These are phyloP conservation scores for Phyllotreta cruciferae DNA, from an alignment of 2,888 invertebrate genomes.

Conservation along the genomic window DNA sequence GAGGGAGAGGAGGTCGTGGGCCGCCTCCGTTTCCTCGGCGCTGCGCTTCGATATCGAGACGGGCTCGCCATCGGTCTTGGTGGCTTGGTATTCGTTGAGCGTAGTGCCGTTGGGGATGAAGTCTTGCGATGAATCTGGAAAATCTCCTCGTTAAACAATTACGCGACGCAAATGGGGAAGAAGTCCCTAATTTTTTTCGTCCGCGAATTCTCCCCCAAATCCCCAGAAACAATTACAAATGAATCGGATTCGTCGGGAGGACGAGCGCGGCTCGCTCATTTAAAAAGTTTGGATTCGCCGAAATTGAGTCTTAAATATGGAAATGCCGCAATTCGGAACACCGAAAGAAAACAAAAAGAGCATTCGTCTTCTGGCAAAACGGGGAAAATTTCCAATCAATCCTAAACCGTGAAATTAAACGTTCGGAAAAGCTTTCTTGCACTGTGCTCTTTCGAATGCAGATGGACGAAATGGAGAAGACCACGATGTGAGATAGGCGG, in stretches of 20 bases:
- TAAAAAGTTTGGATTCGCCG: constrained; percentile 14
- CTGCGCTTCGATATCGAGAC: constrained; percentile 61
- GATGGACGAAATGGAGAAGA: constrained; percentile 12
- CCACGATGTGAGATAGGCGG: too few species aligned
- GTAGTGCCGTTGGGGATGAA: constrained; percentile 48
- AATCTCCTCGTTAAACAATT: background rate
- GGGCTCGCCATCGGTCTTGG: constrained; percentile 52
- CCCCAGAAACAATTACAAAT: too few species aligned
- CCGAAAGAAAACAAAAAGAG: constrained; percentile 22
- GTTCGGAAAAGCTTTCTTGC: constrained; percentile 18
- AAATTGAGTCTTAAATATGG: constrained; percentile 27
- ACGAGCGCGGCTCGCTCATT: background rate
- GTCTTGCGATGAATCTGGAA: constrained; percentile 50
- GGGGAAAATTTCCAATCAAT: constrained; percentile 28
- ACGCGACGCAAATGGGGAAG: background rate
- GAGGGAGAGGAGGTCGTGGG: constrained; percentile 79
- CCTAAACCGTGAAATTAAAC: constrained; percentile 32
- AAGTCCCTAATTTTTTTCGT: too few species aligned
- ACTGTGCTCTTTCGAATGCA: background rate
- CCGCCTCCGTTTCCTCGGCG: constrained; percentile 88
- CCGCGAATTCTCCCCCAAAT: too few species aligned
- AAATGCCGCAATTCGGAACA: constrained; percentile 18
- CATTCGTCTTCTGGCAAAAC: constrained; percentile 22
- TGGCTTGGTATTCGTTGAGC: constrained; percentile 11
- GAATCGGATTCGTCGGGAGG: too few species aligned